Evolutionary conservation across 2,113 vertebrate species (phyloP), one percentile per base, ranked within the genome.

Genomic region (Albula glossodonta): DNA sequence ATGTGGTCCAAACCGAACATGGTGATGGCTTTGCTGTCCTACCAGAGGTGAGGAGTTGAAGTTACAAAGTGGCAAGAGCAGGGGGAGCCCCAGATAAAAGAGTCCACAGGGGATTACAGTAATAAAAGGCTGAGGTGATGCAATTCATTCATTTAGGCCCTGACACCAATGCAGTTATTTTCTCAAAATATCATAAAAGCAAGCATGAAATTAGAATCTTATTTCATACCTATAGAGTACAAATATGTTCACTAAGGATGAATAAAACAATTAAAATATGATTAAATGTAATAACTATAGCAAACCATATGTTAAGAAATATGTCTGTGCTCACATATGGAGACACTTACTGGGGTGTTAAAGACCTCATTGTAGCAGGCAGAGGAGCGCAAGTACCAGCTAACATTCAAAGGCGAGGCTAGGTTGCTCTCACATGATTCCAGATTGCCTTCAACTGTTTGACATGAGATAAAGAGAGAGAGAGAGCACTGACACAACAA

Each of bases 1-100:
- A 95, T 97, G 89, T 93, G 91, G 0, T 96, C 95, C 85, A 91
- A 88, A 4, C 94, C 94, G 87, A 99, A 97, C 92, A 98, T 97
- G 80, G 78, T 88, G 3, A 94, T 92, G 2, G 95, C 95, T 85
- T 96, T 95, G 86, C 91, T 96, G 92, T 97, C 93, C 98, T 99
- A 78, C 51, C 89, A 70, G 56, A 5, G 60, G 51, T 0, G 51
- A n/a, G 5, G 31, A 78, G 2, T 8, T 19, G 10, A 57, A 3
- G 51, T 66, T 83, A 48, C 10, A 78, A 60, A 4, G 31, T 63
- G 13, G 51, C 7, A n/a, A 15, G 19, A 66, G 15, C 10, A 82
- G 81, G 49, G 22, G 31, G 70, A 51, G 63, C 25, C 51, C 3
- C 60, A 70, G 63, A 5, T 22, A 25, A 56, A 12, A 12, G 53